These are phyloP conservation scores for Notocelia uddmanniana DNA, from an alignment of 2,888 invertebrate genomes.

Conservation along the genomic window DNA sequence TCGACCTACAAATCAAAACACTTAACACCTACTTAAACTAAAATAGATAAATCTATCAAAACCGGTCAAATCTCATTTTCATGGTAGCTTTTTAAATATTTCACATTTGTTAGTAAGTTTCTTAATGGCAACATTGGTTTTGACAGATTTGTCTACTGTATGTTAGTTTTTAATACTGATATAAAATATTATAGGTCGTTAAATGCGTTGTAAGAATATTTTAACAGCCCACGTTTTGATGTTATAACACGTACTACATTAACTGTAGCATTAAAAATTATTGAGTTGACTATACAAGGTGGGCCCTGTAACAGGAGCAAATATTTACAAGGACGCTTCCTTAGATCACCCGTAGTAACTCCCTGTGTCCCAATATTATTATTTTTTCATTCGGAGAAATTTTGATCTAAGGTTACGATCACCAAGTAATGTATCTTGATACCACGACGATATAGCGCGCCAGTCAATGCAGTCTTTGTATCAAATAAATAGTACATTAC, in stretches of 20 bases:
- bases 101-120: slow-evolving; percentile 37
- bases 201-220: slow-evolving; percentile 63
- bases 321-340: no score
- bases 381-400: no score
- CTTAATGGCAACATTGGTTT: slow-evolving; percentile 52
- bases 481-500: no score
- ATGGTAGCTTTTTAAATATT: slow-evolving; percentile 38
- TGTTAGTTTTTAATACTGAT: slow-evolving; percentile 70
- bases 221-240: slow-evolving; percentile 3
- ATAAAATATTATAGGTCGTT: slow-evolving; percentile 64
- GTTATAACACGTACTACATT: background rate
- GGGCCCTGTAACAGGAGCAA: no score
- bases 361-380: no score
- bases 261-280: background rate
- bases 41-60: slow-evolving; percentile 62
- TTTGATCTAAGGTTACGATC: no score
- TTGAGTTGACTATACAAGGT: no score
- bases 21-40: slow-evolving; percentile 41
- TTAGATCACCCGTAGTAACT: no score
- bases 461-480: no score
- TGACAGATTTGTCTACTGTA: slow-evolving; percentile 55
- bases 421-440: no score
- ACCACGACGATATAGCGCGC: no score
- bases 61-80: slow-evolving; percentile 43
- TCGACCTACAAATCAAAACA: slow-evolving; percentile 62